Conservation (phyloP, 2,888 invertebrate species). For the Apodemia zela region DNA sequence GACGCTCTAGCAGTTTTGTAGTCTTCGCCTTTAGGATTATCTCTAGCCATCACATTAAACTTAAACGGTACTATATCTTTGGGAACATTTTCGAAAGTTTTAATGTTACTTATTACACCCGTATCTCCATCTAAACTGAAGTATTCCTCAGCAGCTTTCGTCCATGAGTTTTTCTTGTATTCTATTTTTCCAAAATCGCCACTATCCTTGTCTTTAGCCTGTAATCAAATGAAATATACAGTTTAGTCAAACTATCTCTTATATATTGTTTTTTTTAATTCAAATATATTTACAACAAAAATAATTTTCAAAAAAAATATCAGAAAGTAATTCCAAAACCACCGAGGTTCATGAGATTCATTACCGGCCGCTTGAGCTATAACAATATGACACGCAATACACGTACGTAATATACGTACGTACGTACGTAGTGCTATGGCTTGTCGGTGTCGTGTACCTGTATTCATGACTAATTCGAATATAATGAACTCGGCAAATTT, state of each 20-base stretch:
- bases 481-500: no score
- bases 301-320: no score
- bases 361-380: no score
- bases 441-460: no score
- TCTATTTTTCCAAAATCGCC: constrained; percentile 90
- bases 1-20: constrained; percentile 83
- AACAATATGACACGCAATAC: no score
- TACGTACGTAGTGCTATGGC: no score
- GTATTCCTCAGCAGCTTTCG: constrained; percentile 79
- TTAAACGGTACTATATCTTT: constrained; percentile 85
- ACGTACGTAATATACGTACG: no score
- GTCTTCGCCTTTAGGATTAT: constrained; percentile 84
- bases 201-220: constrained; percentile 93
- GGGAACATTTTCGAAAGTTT: constrained; percentile 85
- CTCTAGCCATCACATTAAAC: constrained; percentile 86
- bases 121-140: constrained; percentile 87
- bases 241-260: not conserved
- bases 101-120: constrained; percentile 88
- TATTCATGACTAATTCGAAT: no score
- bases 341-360: no score
- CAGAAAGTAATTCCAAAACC: no score
- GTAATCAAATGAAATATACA: constrained; percentile 19
- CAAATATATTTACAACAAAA: no score
- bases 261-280: no score
- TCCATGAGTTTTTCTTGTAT: constrained; percentile 81